Conservation (phyloP, 2,888 invertebrate genomes). For the Ennomos quercinarius region DNA sequence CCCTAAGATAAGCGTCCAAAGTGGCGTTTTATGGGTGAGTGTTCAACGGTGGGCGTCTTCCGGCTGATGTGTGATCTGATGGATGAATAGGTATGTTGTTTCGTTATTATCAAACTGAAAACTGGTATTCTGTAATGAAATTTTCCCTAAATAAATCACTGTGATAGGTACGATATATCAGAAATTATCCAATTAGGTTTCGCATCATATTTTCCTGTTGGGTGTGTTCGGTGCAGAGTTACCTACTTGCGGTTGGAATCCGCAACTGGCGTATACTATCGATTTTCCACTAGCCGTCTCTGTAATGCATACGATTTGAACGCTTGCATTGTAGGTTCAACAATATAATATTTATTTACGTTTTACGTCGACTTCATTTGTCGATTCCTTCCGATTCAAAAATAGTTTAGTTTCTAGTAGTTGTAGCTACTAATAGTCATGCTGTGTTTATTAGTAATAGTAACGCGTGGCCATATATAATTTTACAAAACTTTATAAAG, state of each 20-base stretch:
- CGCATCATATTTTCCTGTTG: constrained; percentile 41
- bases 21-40: too few species aligned
- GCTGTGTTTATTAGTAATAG: too few species aligned
- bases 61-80: too few species aligned
- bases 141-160: background rate
- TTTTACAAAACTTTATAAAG: too few species aligned
- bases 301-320: constrained; percentile 45
- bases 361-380: background rate
- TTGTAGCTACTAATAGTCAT: too few species aligned
- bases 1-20: too few species aligned
- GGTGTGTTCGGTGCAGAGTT: constrained; percentile 59
- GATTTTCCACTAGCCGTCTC: constrained; percentile 63
- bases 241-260: constrained; percentile 68
- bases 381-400: constrained; percentile 11
- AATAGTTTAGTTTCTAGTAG: constrained; percentile 2
- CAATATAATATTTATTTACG: background rate
- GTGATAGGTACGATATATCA: constrained; percentile 1
- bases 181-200: constrained; percentile 2
- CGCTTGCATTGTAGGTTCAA: constrained; percentile 6
- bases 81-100: too few species aligned
- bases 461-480: too few species aligned
- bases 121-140: too few species aligned
- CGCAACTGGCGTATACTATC: constrained; percentile 69
- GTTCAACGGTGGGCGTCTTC: too few species aligned
- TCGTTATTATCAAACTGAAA: too few species aligned